phyloP scores from a whole-genome alignment of 2,888 invertebrate species.

The Leucophenga maculata region DNA sequence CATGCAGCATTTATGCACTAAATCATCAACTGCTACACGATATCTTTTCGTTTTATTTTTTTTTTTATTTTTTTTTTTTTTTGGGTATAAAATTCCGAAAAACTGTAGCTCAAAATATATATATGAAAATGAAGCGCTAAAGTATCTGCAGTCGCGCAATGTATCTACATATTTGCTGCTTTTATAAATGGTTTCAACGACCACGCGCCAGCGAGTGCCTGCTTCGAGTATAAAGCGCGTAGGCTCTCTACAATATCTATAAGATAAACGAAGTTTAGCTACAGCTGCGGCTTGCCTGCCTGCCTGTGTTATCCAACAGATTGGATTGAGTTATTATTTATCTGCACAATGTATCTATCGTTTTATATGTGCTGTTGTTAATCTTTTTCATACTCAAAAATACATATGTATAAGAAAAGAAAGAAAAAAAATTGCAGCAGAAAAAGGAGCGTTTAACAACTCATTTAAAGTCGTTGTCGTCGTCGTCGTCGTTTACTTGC shows the following conservation, averaged over 20 bases:
- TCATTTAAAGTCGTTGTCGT: constrained; percentile 50
- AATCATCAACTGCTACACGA: constrained; percentile 1
- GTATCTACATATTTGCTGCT: constrained; percentile 6
- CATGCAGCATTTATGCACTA: constrained; percentile 26
- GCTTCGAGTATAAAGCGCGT: constrained; percentile 33
- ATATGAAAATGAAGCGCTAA: constrained; percentile 10
- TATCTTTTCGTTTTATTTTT: not conserved
- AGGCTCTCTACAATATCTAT: constrained; percentile 28
- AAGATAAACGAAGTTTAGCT: not conserved
- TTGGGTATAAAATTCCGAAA: not conserved
- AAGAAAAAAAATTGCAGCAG: not conserved
- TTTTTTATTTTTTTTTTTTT: not conserved
- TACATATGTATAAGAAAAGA: not conserved
- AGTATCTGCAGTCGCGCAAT: not conserved
- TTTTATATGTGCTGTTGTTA: constrained; percentile 1
- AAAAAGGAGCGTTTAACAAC: constrained; percentile 52
- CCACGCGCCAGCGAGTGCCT: constrained; percentile 24
- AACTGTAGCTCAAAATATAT: not conserved
- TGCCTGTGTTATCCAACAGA: constrained; percentile 32
- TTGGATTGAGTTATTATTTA: constrained; percentile 59
- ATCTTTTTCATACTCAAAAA: constrained; percentile 10
- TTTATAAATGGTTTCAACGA: constrained; percentile 34
- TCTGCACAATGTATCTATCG: constrained; percentile 35
- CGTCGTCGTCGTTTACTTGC: constrained; percentile 36
- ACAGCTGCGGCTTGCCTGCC: constrained; percentile 2